Conservation (phyloP, 2,797 vertebrate genomes). For the Dryobates pubescens region DNA sequence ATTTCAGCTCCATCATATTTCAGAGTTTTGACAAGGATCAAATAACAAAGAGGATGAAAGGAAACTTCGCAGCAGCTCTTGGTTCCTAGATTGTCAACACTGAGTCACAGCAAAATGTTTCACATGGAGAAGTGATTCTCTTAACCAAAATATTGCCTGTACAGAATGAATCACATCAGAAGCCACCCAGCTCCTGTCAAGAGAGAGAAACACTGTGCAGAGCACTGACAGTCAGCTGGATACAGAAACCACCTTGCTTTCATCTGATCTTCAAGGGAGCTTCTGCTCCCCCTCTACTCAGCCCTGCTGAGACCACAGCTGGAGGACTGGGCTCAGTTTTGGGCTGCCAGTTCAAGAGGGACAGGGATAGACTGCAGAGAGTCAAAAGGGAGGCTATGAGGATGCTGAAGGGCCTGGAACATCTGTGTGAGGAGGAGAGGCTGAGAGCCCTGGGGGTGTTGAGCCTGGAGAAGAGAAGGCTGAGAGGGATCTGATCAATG, state of each 20-base stretch:
- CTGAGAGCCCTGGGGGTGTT: too few species aligned
- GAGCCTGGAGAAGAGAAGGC: too few species aligned
- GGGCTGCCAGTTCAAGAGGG: too few species aligned
- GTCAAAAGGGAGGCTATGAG: too few species aligned
- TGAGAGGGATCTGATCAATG: too few species aligned
- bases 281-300: too few species aligned
- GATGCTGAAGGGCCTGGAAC: too few species aligned
- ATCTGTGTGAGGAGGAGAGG: too few species aligned
- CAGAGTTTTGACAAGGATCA: not conserved
- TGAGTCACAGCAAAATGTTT: not conserved
- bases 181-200: constrained; percentile 23
- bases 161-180: constrained; percentile 40
- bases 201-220: not conserved
- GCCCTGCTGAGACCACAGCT: too few species aligned
- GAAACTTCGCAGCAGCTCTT: not conserved
- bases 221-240: constrained; percentile 2
- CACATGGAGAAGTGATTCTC: not conserved
- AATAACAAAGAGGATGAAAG: not conserved
- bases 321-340: too few species aligned
- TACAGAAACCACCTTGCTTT: not conserved
- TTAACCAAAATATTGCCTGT: constrained; percentile 57
- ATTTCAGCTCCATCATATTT: not conserved
- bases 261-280: not conserved
- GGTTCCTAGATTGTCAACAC: not conserved
- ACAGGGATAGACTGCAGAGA: too few species aligned